Evolutionary conservation across 1,140 invertebrate genomes (phyloP).

Genomic region (Apolygus lucorum): DNA sequence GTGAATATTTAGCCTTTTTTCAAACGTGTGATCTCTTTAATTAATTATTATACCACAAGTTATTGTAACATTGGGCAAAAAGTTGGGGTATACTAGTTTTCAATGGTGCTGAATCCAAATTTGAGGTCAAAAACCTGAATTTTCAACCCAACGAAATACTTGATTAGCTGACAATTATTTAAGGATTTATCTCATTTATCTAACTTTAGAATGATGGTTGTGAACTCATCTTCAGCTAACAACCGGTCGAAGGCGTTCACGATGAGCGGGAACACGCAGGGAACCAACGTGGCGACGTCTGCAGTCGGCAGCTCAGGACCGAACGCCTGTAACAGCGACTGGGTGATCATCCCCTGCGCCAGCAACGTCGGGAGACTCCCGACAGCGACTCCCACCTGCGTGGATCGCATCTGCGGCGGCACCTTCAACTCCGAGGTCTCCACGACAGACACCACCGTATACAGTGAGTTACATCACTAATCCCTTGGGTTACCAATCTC

Average conservation of each 20-base stretch:
- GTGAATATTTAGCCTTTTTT: no score
- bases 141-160: no score
- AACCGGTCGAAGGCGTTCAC: slow-evolving; percentile 59
- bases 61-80: no score
- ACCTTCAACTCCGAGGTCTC: slow-evolving; percentile 55
- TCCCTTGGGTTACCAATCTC: no score
- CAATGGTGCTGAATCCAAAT: no score
- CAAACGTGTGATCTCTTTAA: no score
- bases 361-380: slow-evolving; percentile 51
- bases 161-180: no score
- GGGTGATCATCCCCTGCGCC: slow-evolving; percentile 67
- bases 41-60: no score
- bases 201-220: no score
- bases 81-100: no score
- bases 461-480: slow-evolving; percentile 48
- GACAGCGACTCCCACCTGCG: slow-evolving; percentile 45
- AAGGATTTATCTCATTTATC: no score
- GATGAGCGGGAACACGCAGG: slow-evolving; percentile 55
- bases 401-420: slow-evolving; percentile 63
- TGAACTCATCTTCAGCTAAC: slow-evolving; percentile 45
- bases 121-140: no score
- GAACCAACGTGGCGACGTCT: slow-evolving; percentile 50
- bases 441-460: slow-evolving; percentile 47
- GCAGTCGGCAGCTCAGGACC: slow-evolving; percentile 53
- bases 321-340: slow-evolving; percentile 60